phyloP scores from a whole-genome alignment of 2,797 vertebrate genomes.

The Argentina silus region DNA sequence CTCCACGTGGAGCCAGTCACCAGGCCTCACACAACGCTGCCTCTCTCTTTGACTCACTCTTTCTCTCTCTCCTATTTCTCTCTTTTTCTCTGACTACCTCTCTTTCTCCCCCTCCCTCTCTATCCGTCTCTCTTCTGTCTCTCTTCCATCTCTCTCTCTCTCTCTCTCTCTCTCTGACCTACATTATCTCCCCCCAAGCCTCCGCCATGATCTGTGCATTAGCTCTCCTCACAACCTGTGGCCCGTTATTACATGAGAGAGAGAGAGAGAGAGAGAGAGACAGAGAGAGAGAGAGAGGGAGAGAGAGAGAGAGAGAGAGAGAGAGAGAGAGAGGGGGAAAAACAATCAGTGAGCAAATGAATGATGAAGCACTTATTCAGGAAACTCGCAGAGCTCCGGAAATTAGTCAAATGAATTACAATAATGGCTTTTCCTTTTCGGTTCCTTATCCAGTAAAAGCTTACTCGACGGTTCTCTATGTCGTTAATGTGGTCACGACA shows the following conservation, averaged over 20 bases:
- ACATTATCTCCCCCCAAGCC: neutral
- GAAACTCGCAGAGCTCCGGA: slow-evolving; percentile 19
- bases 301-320: neutral
- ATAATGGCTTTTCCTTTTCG: slow-evolving; percentile 7
- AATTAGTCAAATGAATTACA: slow-evolving; percentile 42
- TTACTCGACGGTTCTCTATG: slow-evolving; percentile 23
- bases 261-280: no score
- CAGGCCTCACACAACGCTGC: neutral
- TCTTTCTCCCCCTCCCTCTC: slow-evolving; percentile 13
- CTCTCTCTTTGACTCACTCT: slow-evolving; percentile 8
- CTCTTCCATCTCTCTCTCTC: slow-evolving; percentile 24
- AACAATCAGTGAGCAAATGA: slow-evolving; percentile 17
- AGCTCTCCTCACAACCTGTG: neutral
- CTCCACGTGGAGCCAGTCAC: slow-evolving; percentile 30
- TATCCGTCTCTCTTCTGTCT: slow-evolving; percentile 22
- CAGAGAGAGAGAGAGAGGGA: neutral
- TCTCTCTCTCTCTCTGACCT: slow-evolving; percentile 13
- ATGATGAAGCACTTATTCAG: slow-evolving; percentile 17
- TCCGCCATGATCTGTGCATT: neutral
- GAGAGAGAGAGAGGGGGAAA: neutral
- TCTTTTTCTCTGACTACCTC: slow-evolving; percentile 10
- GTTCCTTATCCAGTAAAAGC: slow-evolving; percentile 11
- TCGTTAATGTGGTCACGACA: slow-evolving; percentile 6
- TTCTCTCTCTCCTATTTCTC: slow-evolving; percentile 19
- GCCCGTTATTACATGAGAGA: neutral